Evolutionary conservation across 1,140 invertebrate species (phyloP), one percentile per base, ranked within the genome.

Genomic region (Heliothis subflexa): DNA sequence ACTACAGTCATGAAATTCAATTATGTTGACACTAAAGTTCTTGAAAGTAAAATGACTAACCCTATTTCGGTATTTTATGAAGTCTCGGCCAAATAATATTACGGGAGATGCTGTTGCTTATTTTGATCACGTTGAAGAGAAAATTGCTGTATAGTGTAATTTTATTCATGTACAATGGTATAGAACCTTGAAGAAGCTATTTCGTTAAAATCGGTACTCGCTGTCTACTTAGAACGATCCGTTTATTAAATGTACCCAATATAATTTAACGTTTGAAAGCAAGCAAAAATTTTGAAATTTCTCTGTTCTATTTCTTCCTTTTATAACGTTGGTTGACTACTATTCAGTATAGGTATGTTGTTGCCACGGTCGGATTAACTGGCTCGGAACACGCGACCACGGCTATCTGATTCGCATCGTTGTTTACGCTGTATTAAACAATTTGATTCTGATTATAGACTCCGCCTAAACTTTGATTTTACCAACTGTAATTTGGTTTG

Each of bases 1-100:
- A 95, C 98, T 99, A 94, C 2, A 95, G 95, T 59, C 75, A 91
- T 71, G 89, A 83, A 91, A 83, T 85, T 78, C 83, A 81, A 82
- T 85, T 84, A 80, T 81, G 66, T 80, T 50, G 49, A 76, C 55
- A 76, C 57, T 66, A 50, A 59, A 87, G 66, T 80, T 64, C 55
- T 75, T 75, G 40, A 50, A 61, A 50, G 40, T 82, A 82, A 74
- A 75, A 52, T 64, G 59, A 61, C 57, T 75, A 75, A 52, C 57
- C 66, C 66, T 70, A 64, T 75, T 75, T 64, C n/a, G 21, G 50
- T 33, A 55, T 54, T 40, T 71, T 54, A 54, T 71, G 66, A 70
- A 70, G 47, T 18, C 21, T 14, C 50, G 12, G 47, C 66, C 66
- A 70, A 50, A 50, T 52, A 52, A 52, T 45, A 70, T 61, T n/a